A percentile compares a stretch with the other conserved stretches of the same genome.
Evolutionary conservation across 2,888 invertebrate genomes (phyloP).

Genomic region (Lingula anatina): DNA sequence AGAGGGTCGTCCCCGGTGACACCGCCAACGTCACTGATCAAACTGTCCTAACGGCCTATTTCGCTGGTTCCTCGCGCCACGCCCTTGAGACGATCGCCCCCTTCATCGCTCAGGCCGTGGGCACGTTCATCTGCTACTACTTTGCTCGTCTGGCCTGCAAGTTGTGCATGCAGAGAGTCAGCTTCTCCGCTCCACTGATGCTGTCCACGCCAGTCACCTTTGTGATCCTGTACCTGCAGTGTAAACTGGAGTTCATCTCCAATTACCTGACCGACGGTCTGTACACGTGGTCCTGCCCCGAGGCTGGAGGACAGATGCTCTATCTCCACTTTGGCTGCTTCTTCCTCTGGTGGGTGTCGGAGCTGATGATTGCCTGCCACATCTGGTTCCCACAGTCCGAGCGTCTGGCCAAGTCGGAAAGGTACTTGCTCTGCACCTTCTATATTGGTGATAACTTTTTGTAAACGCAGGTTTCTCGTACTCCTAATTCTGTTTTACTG

Average conservation of each 20-base stretch:
- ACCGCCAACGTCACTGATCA: background rate
- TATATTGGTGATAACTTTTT: background rate
- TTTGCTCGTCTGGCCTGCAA: slow-evolving; percentile 57
- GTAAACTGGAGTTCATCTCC: slow-evolving; percentile 27
- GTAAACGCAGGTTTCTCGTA: background rate
- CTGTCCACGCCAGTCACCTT: slow-evolving; percentile 46
- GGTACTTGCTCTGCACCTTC: slow-evolving; percentile 50
- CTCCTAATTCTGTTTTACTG: no score
- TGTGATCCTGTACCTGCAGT: slow-evolving; percentile 27
- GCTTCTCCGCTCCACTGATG: slow-evolving; percentile 53
- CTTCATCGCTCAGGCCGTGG: slow-evolving; percentile 18
- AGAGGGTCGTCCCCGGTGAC: background rate
- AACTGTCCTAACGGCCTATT: background rate
- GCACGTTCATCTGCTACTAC: slow-evolving; percentile 42
- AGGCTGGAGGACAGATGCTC: slow-evolving; percentile 13
- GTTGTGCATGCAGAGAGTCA: slow-evolving; percentile 54
- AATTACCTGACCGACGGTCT: slow-evolving; percentile 29
- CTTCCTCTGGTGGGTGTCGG: slow-evolving; percentile 75
- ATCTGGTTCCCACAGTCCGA: slow-evolving; percentile 98
- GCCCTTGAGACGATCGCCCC: slow-evolving; percentile 22
- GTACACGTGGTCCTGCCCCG: slow-evolving; percentile 28
- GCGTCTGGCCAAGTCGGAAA: slow-evolving; percentile 92
- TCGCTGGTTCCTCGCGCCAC: background rate
- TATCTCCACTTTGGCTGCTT: slow-evolving; percentile 25
- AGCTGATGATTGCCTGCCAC: slow-evolving; percentile 94